Evolutionary conservation across 2,797 vertebrate genomes (phyloP), one percentile per base, ranked within the genome.

Genomic region (Sebastes kiyomatsui): DNA sequence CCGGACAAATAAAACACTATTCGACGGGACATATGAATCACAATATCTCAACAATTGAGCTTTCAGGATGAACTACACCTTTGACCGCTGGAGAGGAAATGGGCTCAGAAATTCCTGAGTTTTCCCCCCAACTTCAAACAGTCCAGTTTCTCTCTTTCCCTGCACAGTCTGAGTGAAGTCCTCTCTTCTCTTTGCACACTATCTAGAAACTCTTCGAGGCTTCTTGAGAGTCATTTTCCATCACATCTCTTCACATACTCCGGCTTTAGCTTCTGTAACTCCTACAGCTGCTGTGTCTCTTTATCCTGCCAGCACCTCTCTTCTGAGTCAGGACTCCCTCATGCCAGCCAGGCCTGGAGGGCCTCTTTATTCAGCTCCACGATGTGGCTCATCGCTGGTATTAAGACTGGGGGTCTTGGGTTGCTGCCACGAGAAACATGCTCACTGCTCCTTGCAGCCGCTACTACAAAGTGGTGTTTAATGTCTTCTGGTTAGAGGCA

Each of bases 371-470:
- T 89, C 85, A 85, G 65, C 65, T 62, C 35, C 27, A 82, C 27
- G 62, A 79, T 82, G 79, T 83, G 80, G 87, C 84, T 90, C 83
- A 83, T 92, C 38, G 28, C 74, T 88, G 68, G 74, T 80, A 78
- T 82, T 68, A 71, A 23, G 77, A 60, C 71, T 23, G 28, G 38
- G 52, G 79, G 83, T 84, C 75, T 81, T 86, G 83, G 85, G 71
- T 28, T 38, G 46, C 67, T 75, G 79, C 88, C 88, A 79, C 61
- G 27, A 85, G 42, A 90, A 83, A 77, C 76, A 75, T 73, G 54
- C 55, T 62, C 66, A 25, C 46, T 84, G 64, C 54, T 75, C 27
- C 77, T 84, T 18, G 28, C 27, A 74, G 81, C 52, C 67, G 28
- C 64, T 52, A 62, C 60, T 46, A 32, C 56, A 73, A 80, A 80